Base-by-base conservation (phyloP, 2,113 vertebrate genomes). In the Colius striatus region DNA sequence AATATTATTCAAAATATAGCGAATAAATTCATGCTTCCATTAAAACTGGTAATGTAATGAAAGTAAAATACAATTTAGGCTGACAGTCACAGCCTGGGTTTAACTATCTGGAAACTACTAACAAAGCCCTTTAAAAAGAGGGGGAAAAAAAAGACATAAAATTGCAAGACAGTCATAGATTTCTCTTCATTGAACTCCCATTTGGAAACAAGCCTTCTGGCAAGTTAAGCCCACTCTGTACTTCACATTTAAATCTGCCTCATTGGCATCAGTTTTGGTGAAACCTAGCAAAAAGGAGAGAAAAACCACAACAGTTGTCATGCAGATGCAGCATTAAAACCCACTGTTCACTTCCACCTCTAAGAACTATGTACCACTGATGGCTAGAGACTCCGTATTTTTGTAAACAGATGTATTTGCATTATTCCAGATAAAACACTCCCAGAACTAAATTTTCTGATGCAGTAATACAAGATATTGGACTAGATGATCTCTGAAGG, bases 211-310 rank as follows among this genome's bases (percentile, higher is more conserved):
- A 92, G 58, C 41, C 78, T 81, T 82, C 94, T 95, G 71, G 67
- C 5, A 54, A 74, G 62, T 94, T 70, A 86, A 80, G 74, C 75
- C 55, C 96, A 60, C 54, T 48, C 70, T 88, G 90, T n/a, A 80
- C 72, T 91, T 97, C 94, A 90, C 20, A 45, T 84, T 93, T 92
- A 86, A 90, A 99, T 98, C 96, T 99, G 99, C 95, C 97, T 98
- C 98, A 99, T 99, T 45, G 98, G 96, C 84, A 95, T 98, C 72
- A 99, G 97, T 87, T 98, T 98, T 51, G 99, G 98, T 23, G 98
- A 99, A 94, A 99, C 99, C 99, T 99, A 96, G 72, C 63, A 82
- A 83, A 96, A 86, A 96, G 67, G 53, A 91, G 10, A 43, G 12
- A 88, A 86, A 90, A 91, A 89, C 23, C 14, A 72, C 18, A 81